Conservation (phyloP, 2,797 vertebrate genomes). For the Argya squamiceps region DNA sequence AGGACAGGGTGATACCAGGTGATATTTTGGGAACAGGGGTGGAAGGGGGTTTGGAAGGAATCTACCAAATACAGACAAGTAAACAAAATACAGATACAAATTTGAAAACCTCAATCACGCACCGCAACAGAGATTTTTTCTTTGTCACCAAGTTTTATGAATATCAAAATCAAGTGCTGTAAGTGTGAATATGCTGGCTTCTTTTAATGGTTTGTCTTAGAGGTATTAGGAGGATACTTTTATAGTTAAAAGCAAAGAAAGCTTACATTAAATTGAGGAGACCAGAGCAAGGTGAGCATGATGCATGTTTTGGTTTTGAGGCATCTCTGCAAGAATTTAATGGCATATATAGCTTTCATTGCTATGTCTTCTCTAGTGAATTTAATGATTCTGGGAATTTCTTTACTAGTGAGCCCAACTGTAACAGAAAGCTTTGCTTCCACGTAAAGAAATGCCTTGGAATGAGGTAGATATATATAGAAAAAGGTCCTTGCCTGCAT, state of each 20-base stretch:
- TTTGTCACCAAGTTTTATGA: neutral
- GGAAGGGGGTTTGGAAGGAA: no score
- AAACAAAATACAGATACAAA: no score
- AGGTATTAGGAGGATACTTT: neutral
- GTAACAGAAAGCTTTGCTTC: neutral
- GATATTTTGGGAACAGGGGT: no score
- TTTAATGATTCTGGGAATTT: neutral
- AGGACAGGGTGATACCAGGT: no score
- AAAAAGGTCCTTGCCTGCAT: accelerated
- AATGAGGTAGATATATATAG: neutral
- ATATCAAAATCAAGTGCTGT: neutral
- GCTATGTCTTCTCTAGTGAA: neutral
- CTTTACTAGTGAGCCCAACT: neutral
- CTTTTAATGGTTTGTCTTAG: neutral
- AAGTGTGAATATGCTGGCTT: neutral
- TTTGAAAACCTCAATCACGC: no score
- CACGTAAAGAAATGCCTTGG: neutral
- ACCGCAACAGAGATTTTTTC: neutral
- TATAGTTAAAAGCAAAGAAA: neutral
- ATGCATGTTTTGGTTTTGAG: neutral
- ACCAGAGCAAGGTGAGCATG: neutral
- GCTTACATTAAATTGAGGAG: neutral
- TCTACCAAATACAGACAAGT: no score
- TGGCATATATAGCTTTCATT: neutral
- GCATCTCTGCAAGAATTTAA: neutral